phyloP scores from a whole-genome alignment of 2,888 invertebrate species.

The Spisula subtruncata region DNA sequence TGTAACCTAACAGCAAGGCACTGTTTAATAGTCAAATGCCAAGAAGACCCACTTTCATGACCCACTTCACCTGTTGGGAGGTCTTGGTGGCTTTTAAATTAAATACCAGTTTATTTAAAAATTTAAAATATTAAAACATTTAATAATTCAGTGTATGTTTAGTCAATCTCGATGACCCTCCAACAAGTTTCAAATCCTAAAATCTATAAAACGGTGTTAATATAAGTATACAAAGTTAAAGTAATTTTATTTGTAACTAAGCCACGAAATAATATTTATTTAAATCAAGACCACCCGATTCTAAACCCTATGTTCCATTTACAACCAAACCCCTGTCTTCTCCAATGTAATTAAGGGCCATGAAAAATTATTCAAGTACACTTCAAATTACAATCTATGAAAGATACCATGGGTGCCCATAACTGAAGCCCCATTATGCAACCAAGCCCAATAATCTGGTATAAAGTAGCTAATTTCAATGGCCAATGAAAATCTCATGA shows the following conservation, averaged over 20 bases:
- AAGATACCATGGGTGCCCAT: conserved; percentile 24
- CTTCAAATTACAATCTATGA: conserved; percentile 42
- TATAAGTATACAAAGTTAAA: not conserved
- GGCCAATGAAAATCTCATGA: conserved; percentile 55
- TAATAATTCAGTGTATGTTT: conserved; percentile 15
- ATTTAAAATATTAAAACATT: conserved; percentile 4
- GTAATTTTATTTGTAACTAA: conserved; percentile 22
- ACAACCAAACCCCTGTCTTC: conserved; percentile 35
- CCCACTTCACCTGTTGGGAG: not conserved
- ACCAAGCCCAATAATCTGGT: conserved; percentile 32
- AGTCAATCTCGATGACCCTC: not conserved
- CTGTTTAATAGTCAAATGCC: too few species aligned
- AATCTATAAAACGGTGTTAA: conserved; percentile 13
- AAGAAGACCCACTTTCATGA: conserved; percentile 20
- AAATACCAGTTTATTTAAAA: conserved; percentile 8
- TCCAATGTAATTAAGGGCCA: conserved; percentile 37
- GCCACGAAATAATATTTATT: conserved; percentile 39
- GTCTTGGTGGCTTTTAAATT: not conserved
- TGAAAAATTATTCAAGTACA: conserved; percentile 37
- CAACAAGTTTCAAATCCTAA: conserved; percentile 7
- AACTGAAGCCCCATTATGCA: conserved; percentile 37
- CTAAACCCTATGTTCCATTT: conserved; percentile 26
- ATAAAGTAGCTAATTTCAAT: conserved; percentile 48
- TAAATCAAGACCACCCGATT: conserved; percentile 11
- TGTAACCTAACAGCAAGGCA: too few species aligned